Evolutionary conservation across 1,140 invertebrate species (phyloP), one percentile per base, ranked within the genome.

Genomic region (Caerostris extrusa): DNA sequence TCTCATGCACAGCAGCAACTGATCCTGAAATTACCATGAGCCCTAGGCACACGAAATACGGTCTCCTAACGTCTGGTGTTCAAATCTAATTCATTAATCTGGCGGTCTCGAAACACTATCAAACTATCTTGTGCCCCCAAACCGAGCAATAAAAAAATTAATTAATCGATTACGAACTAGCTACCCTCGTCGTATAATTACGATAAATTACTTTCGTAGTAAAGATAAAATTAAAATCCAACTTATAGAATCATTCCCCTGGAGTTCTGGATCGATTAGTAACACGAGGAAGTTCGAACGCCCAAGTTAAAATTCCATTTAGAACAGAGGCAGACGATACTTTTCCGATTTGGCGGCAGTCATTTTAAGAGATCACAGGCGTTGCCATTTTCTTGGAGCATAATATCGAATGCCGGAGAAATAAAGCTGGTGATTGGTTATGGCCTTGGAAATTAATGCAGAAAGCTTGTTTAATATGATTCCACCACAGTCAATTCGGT

Each of bases 161-260:
- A 91, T 91, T 91, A 91, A 91, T 82, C 58, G 77, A 82, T 91
- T 82, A 91, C 57, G 90, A 91, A 55, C 71, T n/a, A 82, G 77
- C 56, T 61, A 14, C 69, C 58, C 90, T n/a, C 71, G 90, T 91
- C 71, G 71, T 91, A 82, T 91, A 82, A 91, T 91, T 61, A 61
- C 90, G 90, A 91, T 91, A 57, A 91, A 91, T 91, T 91, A 91
- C 90, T 91, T 91, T 91, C 53, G 56, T 34, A 60, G 64, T 17
- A 60, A 64, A 91, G 90, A 91, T 91, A 91, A 82, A 82, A 91
- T 82, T 91, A 91, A 91, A 91, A 91, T 91, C 57, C 34, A 82
- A 91, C 90, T 91, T 56, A 90, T 90, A 90, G 10, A 77, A 77
- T 3, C 34, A 12, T 50, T 53, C 14, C 34, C 71, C 71, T 12